phyloP scores from a whole-genome alignment of 2,113 vertebrate species.

The Nipponia nippon region DNA sequence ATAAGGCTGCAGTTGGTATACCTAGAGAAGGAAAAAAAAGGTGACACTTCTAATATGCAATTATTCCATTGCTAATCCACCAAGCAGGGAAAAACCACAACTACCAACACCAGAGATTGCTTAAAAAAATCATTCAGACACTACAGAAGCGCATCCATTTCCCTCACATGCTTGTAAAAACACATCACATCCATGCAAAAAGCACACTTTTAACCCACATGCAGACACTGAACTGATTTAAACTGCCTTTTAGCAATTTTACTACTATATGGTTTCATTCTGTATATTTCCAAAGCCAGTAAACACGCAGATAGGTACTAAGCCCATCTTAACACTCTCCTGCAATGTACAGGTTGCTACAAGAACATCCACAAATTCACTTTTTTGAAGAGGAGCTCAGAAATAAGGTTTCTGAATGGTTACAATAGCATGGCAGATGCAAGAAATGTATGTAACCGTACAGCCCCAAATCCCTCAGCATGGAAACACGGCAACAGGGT shows the following conservation, averaged over 20 bases:
- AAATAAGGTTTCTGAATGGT: not conserved
- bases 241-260: not conserved
- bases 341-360: not conserved
- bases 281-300: not conserved
- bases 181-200: not conserved
- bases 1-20: conserved; percentile 99
- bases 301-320: not conserved
- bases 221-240: not conserved
- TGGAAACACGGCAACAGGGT: not conserved
- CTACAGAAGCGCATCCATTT: not conserved
- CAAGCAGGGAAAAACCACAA: not conserved
- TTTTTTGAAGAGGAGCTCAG: not conserved
- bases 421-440: not conserved
- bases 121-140: not conserved
- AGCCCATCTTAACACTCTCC: not conserved
- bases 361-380: not conserved
- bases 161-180: not conserved
- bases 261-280: not conserved
- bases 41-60: not conserved
- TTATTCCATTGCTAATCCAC: not conserved
- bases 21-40: conserved; percentile 70
- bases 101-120: not conserved
- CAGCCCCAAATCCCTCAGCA: not conserved
- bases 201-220: not conserved
- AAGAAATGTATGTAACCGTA: not conserved